Evolutionary conservation across 2,113 vertebrate species (phyloP).

Genomic region (Scytalopus superciliaris): DNA sequence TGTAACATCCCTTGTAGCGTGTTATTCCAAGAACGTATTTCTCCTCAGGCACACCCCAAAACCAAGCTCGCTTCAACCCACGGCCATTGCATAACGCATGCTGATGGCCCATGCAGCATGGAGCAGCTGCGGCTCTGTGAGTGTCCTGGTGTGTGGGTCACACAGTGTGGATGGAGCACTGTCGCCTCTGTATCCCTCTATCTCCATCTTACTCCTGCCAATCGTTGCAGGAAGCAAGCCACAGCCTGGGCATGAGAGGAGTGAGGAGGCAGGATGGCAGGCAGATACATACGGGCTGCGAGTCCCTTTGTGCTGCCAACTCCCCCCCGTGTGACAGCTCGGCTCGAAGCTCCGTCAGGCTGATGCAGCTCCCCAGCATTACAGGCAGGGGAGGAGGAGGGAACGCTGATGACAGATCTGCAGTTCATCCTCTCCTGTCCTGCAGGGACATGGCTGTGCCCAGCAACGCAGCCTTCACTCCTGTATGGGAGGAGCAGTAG

Average conservation of each 20-base stretch:
- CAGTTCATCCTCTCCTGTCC: background rate
- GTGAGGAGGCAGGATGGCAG: background rate
- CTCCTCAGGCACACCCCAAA: background rate
- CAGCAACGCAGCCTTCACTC: background rate
- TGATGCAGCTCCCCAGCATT: background rate
- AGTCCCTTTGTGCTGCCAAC: background rate
- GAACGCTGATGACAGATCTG: background rate
- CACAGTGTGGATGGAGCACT: background rate
- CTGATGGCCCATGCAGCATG: background rate
- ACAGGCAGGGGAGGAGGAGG: background rate
- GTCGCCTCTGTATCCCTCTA: background rate
- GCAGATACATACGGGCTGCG: background rate
- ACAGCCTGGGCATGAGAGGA: background rate
- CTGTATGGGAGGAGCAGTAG: background rate
- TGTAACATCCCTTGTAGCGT: background rate
- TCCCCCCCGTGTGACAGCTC: background rate
- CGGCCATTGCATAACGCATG: background rate
- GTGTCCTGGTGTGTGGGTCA: background rate
- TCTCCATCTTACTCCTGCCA: background rate
- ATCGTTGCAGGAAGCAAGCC: background rate
- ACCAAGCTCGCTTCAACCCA: background rate
- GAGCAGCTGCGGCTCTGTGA: background rate
- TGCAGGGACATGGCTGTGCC: background rate
- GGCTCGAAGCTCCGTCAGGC: background rate
- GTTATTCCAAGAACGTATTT: background rate